phyloP scores from a whole-genome alignment of 53 echinoderm and acorn worm species.

The Pentamera pediparva region DNA sequence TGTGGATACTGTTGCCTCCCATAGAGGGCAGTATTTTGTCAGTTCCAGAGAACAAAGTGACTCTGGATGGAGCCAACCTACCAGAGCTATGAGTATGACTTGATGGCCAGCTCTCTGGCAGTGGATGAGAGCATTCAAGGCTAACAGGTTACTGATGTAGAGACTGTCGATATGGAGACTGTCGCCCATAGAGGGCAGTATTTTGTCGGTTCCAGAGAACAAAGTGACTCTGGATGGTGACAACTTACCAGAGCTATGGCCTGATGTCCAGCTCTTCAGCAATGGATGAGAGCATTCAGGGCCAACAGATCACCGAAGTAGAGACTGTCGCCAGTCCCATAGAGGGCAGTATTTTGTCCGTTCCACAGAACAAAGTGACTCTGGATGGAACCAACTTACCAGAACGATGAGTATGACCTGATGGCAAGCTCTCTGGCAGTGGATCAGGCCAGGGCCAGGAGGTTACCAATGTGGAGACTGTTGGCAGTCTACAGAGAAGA shows the following conservation, averaged over 20 bases:
- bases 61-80: too few species aligned
- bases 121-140: slow-evolving; percentile 69
- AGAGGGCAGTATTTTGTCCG: too few species aligned
- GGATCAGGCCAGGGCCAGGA: slow-evolving; percentile 73
- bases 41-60: too few species aligned
- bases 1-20: too few species aligned
- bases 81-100: slow-evolving; percentile 78
- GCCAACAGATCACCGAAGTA: slow-evolving; percentile 89
- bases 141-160: slow-evolving; percentile 84
- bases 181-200: too few species aligned
- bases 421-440: slow-evolving; percentile 93
- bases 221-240: too few species aligned
- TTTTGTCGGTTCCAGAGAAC: too few species aligned
- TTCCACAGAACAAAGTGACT: too few species aligned
- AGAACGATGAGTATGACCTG: slow-evolving; percentile 74
- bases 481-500: too few species aligned
- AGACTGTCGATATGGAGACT: too few species aligned
- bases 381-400: too few species aligned
- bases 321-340: slow-evolving; percentile 79
- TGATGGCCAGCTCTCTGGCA: slow-evolving; percentile 95
- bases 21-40: too few species aligned
- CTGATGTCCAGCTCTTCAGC: slow-evolving; percentile 89
- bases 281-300: slow-evolving; percentile 69
- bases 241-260: slow-evolving; percentile 88
- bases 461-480: slow-evolving; percentile 94